Evolutionary conservation across 1,140 invertebrate genomes (phyloP).

Genomic region (Achatina immaculata): DNA sequence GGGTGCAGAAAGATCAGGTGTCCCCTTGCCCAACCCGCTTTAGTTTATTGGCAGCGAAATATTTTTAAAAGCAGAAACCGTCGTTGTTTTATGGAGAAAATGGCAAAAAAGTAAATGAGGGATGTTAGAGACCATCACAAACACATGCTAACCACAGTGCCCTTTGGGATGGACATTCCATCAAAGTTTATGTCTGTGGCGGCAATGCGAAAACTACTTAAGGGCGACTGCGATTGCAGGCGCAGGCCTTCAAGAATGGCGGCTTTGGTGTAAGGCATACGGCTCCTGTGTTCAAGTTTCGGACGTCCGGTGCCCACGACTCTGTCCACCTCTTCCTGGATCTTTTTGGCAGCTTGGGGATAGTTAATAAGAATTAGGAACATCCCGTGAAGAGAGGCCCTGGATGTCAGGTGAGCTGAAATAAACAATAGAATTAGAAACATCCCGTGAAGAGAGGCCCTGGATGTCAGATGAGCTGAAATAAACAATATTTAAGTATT

Average conservation of each 20-base stretch:
- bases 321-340: conserved; percentile 47
- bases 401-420: conserved; percentile 22
- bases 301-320: conserved; percentile 36
- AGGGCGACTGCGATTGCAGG: not conserved
- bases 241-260: conserved; percentile 45
- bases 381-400: not conserved
- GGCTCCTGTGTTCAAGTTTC: conserved; percentile 23
- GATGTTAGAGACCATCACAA: too few relatives aligned
- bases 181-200: conserved; percentile 15
- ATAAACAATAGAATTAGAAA: not conserved
- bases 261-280: conserved; percentile 57
- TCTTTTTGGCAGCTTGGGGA: conserved; percentile 66
- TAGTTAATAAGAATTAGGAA: conserved; percentile 43
- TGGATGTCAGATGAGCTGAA: too few relatives aligned
- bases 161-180: conserved; percentile 22
- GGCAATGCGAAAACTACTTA: conserved; percentile 6
- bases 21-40: too few relatives aligned
- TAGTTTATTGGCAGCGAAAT: too few relatives aligned
- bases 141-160: conserved; percentile 14
- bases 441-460: not conserved
- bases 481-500: too few relatives aligned
- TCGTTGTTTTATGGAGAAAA: too few relatives aligned
- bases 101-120: too few relatives aligned
- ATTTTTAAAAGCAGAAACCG: too few relatives aligned
- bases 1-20: too few relatives aligned